A percentile compares a stretch with the other conserved stretches of the same genome.
These are phyloP conservation scores for Thereva unica DNA, from an alignment of 2,888 invertebrate species.

Conservation along the genomic window DNA sequence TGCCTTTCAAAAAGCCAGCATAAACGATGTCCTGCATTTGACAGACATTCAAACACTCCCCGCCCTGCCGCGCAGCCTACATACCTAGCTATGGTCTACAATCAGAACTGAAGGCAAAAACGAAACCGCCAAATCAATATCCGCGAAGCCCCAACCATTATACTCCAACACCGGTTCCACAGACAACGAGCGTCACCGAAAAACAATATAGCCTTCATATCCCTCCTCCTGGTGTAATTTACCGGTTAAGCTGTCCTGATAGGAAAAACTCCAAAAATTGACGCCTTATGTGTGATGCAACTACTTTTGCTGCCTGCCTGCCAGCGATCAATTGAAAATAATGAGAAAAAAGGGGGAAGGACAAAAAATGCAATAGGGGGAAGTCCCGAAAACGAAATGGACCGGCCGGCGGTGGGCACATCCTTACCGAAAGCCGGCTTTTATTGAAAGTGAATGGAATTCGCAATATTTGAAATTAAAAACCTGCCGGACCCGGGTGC, in stretches of 20 bases:
- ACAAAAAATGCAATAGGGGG: neutral
- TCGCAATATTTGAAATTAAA: too few relatives aligned
- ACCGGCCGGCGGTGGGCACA: too few relatives aligned
- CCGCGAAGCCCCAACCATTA: slow-evolving; percentile 32
- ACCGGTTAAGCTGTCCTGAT: too few relatives aligned
- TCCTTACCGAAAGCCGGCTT: too few relatives aligned
- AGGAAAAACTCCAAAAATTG: slow-evolving; percentile 1
- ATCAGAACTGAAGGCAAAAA: slow-evolving; percentile 2
- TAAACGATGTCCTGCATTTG: slow-evolving; percentile 27
- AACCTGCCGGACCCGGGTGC: too few relatives aligned
- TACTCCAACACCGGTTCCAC: slow-evolving; percentile 20
- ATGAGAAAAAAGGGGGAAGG: slow-evolving; percentile 10
- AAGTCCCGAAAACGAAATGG: neutral
- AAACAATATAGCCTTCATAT: too few relatives aligned
- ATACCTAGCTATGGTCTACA: too few relatives aligned
- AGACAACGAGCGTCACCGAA: neutral
- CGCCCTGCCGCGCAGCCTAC: too few relatives aligned
- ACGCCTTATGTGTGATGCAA: slow-evolving; percentile 20
- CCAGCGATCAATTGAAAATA: slow-evolving; percentile 28
- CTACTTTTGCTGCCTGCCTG: slow-evolving; percentile 1
- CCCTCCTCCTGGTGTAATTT: too few relatives aligned
- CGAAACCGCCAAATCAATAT: slow-evolving; percentile 34
- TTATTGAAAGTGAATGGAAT: too few relatives aligned
- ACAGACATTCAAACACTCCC: slow-evolving; percentile 8
- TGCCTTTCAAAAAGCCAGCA: neutral